Conservation (phyloP, 2,797 vertebrate species). For the Malurus splendens region DNA sequence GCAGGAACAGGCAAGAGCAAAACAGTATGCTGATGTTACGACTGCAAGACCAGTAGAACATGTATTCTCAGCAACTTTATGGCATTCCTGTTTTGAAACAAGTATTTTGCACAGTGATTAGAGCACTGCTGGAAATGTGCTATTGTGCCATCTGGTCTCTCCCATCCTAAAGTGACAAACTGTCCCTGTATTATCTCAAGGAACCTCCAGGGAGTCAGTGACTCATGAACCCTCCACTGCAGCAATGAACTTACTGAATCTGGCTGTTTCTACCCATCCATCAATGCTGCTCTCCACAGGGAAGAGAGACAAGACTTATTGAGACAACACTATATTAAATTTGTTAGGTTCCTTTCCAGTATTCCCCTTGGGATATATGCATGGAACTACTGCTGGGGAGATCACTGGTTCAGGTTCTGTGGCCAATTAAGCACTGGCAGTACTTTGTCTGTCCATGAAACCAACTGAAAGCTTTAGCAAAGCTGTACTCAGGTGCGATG, state of each 20-base stretch:
- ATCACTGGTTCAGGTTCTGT: background rate
- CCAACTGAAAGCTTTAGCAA: background rate
- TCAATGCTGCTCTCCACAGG: background rate
- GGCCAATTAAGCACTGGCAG: background rate
- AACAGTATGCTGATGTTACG: background rate
- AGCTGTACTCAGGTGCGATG: background rate
- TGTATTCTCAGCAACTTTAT: background rate
- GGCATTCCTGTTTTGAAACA: background rate
- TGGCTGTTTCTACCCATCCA: background rate
- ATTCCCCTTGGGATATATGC: background rate
- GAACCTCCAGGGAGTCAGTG: conserved; percentile 1
- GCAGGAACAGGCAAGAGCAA: background rate
- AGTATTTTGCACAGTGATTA: background rate
- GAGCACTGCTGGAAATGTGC: background rate
- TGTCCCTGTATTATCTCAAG: background rate
- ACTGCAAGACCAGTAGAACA: background rate
- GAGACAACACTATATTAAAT: background rate
- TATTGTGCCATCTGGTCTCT: background rate
- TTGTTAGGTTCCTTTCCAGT: background rate
- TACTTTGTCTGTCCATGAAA: background rate
- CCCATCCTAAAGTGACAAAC: background rate
- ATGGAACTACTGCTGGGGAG: background rate
- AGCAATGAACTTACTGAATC: background rate
- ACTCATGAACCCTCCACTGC: background rate
- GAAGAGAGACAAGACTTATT: background rate